Conservation (phyloP, 2,888 invertebrate species). For the Scaptomyza parva region DNA sequence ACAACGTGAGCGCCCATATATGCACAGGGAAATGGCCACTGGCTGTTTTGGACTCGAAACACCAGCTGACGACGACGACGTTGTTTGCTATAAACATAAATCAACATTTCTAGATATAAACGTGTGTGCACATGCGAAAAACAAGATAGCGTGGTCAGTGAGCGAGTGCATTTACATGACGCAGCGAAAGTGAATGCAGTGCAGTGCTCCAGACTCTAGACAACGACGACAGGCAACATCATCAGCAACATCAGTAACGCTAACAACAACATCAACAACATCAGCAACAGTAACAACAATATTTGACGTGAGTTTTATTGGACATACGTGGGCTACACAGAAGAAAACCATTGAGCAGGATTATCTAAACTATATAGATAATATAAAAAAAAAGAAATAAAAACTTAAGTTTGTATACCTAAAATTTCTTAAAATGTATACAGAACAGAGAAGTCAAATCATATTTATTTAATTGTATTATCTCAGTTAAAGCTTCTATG, state of each 20-base stretch:
- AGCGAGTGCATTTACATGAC: constrained; percentile 76
- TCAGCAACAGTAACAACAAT: constrained; percentile 36
- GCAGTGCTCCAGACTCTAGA: constrained; percentile 48
- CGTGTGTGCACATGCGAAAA: neutral
- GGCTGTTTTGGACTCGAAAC: constrained; percentile 32
- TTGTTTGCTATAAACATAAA: constrained; percentile 21
- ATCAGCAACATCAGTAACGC: constrained; percentile 47
- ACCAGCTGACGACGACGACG: constrained; percentile 51
- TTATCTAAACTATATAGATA: too few relatives aligned
- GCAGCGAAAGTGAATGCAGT: constrained; percentile 75
- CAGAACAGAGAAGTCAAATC: too few relatives aligned
- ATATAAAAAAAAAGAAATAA: too few relatives aligned
- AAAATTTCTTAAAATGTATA: too few relatives aligned
- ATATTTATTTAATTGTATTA: too few relatives aligned
- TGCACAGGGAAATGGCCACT: constrained; percentile 57
- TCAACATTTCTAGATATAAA: constrained; percentile 4
- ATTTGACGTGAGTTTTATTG: constrained; percentile 76
- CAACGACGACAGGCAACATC: constrained; percentile 65
- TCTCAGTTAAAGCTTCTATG: too few relatives aligned
- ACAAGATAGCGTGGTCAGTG: constrained; percentile 44
- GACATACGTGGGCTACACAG: constrained; percentile 36
- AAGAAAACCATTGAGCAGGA: neutral
- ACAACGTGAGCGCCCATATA: constrained; percentile 52
- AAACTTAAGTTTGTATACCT: too few relatives aligned
- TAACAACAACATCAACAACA: constrained; percentile 36